Conservation (phyloP, 2,888 invertebrate species). For the Odontocerum albicorne region DNA sequence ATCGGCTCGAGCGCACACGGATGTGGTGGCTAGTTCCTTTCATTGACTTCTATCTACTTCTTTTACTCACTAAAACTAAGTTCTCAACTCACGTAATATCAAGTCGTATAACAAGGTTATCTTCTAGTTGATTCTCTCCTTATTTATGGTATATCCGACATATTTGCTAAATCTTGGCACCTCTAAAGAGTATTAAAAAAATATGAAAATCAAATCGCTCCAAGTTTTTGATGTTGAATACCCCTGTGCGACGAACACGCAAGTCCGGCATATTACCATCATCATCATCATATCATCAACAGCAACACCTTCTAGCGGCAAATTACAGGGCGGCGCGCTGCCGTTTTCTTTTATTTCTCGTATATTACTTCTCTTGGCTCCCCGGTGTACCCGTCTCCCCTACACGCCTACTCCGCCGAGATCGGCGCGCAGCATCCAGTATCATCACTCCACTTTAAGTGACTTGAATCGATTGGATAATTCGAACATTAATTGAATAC, state of each 20-base stretch:
- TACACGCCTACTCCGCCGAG: not conserved
- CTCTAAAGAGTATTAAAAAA: too few relatives aligned
- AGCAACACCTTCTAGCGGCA: constrained; percentile 56
- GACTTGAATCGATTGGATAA: too few relatives aligned
- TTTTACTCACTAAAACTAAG: too few relatives aligned
- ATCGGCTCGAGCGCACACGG: too few relatives aligned
- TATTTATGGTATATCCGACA: not conserved
- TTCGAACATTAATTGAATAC: too few relatives aligned
- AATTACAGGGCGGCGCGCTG: constrained; percentile 57
- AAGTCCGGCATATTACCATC: constrained; percentile 17
- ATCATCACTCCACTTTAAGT: constrained; percentile 5
- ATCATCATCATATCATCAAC: constrained; percentile 35
- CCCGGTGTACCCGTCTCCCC: constrained; percentile 5
- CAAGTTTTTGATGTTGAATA: not conserved
- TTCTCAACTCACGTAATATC: too few relatives aligned
- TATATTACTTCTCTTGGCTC: constrained; percentile 10
- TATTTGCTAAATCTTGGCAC: not conserved
- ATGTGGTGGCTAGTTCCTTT: too few relatives aligned
- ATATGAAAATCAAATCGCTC: not conserved
- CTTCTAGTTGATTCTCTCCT: not conserved
- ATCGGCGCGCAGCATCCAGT: not conserved
- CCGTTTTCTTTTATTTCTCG: constrained; percentile 21
- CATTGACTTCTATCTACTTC: too few relatives aligned
- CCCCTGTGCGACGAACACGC: constrained; percentile 11
- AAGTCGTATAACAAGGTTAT: too few relatives aligned